Evolutionary conservation across 2,888 invertebrate species (phyloP).

Genomic region (Drosophila kanekoi): DNA sequence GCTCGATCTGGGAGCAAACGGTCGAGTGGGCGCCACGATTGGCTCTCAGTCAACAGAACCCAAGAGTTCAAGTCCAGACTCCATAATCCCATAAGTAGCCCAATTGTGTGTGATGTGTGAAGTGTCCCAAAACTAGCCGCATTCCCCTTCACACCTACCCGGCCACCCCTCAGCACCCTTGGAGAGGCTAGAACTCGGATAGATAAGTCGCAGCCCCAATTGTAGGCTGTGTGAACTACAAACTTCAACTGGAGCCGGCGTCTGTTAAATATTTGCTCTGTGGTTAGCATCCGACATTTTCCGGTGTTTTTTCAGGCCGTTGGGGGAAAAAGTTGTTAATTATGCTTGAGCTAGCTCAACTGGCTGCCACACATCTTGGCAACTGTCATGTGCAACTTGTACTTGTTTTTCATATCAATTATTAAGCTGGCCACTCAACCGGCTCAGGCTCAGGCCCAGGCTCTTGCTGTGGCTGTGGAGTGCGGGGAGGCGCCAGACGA

Average conservation of each 20-base stretch:
- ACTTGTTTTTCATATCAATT: slow-evolving; percentile 79
- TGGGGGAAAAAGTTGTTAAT: slow-evolving; percentile 73
- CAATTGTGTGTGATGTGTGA: slow-evolving; percentile 59
- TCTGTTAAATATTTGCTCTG: slow-evolving; percentile 61
- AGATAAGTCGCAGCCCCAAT: slow-evolving; percentile 26
- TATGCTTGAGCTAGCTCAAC: slow-evolving; percentile 52
- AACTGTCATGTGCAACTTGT: slow-evolving; percentile 67
- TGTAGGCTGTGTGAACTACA: slow-evolving; percentile 56
- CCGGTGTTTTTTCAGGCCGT: slow-evolving; percentile 34
- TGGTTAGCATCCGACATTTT: slow-evolving; percentile 63
- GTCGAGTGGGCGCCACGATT: slow-evolving; percentile 30
- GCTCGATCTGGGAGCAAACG: slow-evolving; percentile 25
- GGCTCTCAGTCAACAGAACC: slow-evolving; percentile 11
- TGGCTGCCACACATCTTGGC: slow-evolving; percentile 45
- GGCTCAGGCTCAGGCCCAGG: slow-evolving; percentile 5
- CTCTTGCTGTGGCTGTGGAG: neutral
- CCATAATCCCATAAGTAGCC: slow-evolving; percentile 69
- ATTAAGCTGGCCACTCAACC: slow-evolving; percentile 68
- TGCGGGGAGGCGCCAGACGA: slow-evolving; percentile 62
- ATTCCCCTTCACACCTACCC: neutral
- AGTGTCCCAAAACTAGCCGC: slow-evolving; percentile 36
- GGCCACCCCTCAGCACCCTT: neutral
- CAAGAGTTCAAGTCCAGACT: slow-evolving; percentile 28
- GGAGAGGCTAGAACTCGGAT: slow-evolving; percentile 6
- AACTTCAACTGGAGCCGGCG: slow-evolving; percentile 68